Base-by-base conservation (phyloP, 2,797 vertebrate species). In the Lacerta bilineata region DNA sequence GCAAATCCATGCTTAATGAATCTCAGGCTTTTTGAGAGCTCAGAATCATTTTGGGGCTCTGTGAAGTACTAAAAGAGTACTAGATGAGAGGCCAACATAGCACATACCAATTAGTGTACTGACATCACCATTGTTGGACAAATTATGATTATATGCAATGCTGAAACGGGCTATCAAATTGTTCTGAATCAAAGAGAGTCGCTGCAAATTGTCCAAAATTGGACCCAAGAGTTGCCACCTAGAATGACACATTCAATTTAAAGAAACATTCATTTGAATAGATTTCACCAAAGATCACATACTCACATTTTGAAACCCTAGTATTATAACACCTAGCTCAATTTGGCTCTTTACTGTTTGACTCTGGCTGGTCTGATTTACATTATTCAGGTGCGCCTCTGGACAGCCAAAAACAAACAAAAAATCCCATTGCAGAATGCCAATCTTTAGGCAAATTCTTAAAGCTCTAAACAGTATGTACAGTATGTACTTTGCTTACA, bases 351-450 rank as follows among this genome's bases (percentile, higher is more conserved):
- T 50, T 85, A 90, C 39, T n/a, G 39, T 39, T 39, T 36, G 77
- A 78, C 88, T 71, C 71, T 15, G 71, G 1, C 29, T 39, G 41
- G 61, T 20, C 8, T 0, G 25, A 76, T 41, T 23, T 68, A 55
- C 20, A 33, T 33, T 69, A 83, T 80, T 0, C 0, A 0, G 83
- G 27, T 0, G 11, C 10, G 78, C 69, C 55, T 41, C 41, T 1
- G 71, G n/a, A 18, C 50, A 25, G 25, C 46, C 66, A 80, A 77
- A 27, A 55, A 15, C 41, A 43, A 43, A 43, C 50, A 55, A 55
- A 55, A 55, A 55, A 55, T 15, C 43, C 43, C 15, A 77, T n/a
- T 64, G 10, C 9, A 55, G 6, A 46, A 66, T 7, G 33, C 5
- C 55, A 77, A 55, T 29, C 55, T 77, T 50, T 68, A 59, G 0